phyloP scores from a whole-genome alignment of 2,888 invertebrate genomes.

The Theretra japonica region DNA sequence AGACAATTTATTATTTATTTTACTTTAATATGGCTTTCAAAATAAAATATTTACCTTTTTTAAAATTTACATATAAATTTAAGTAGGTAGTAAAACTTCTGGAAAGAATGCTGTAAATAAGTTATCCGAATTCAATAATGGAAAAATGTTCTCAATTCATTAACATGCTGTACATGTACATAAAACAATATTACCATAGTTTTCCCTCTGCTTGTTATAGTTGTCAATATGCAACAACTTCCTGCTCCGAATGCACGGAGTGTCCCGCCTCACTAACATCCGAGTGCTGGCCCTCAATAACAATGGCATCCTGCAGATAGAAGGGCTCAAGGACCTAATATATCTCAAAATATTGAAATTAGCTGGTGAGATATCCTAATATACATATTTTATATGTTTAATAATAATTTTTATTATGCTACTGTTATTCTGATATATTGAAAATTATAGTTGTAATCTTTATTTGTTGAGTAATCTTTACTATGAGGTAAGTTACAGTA shows the following conservation, averaged over 20 bases:
- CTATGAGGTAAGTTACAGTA: too few relatives aligned
- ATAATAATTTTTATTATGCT: not conserved
- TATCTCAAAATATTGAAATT: slow-evolving; percentile 93
- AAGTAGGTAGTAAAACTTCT: too few relatives aligned
- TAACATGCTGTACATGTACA: not conserved
- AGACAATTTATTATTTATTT: too few relatives aligned
- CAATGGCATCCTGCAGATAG: slow-evolving; percentile 95
- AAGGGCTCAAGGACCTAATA: slow-evolving; percentile 93
- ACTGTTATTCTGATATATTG: not conserved
- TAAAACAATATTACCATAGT: not conserved
- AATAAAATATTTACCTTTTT: too few relatives aligned
- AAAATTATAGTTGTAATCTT: too few relatives aligned
- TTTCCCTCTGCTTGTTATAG: slow-evolving; percentile 79
- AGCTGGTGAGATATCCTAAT: slow-evolving; percentile 65
- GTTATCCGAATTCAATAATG: too few relatives aligned
- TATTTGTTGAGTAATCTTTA: too few relatives aligned
- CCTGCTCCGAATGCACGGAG: slow-evolving; percentile 93
- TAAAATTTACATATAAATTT: too few relatives aligned
- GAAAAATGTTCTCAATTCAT: not conserved
- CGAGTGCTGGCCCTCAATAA: slow-evolving; percentile 93
- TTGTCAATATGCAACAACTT: slow-evolving; percentile 94
- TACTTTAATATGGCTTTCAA: too few relatives aligned
- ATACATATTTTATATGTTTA: not conserved
- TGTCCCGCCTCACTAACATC: slow-evolving; percentile 91
- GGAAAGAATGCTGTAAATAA: too few relatives aligned